Evolutionary conservation across 2,113 vertebrate genomes (phyloP).

Genomic region (Cacatua alba): DNA sequence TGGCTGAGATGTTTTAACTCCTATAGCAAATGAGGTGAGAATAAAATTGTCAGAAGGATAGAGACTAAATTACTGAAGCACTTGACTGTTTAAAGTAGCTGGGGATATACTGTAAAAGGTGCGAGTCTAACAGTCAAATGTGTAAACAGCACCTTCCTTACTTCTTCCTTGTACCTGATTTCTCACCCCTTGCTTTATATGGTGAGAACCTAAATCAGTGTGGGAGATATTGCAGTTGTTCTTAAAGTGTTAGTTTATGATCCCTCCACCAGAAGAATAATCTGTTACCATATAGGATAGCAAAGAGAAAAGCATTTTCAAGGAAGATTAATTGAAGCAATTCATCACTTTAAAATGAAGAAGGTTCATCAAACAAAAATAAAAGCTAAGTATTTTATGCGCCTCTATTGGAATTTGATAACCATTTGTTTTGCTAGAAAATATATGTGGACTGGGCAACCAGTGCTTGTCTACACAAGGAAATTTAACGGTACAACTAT

Average conservation of each 20-base stretch:
- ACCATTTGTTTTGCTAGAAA: constrained; percentile 15
- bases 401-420: constrained; percentile 8
- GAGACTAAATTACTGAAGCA: constrained; percentile 61
- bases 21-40: constrained; percentile 72
- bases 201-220: constrained; percentile 36
- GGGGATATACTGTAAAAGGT: constrained; percentile 51
- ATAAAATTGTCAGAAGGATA: constrained; percentile 72
- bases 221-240: neutral
- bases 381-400: constrained; percentile 37
- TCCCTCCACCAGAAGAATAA: constrained; percentile 13
- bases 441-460: constrained; percentile 31
- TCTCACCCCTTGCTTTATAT: constrained; percentile 55
- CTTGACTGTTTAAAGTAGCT: constrained; percentile 58
- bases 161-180: constrained; percentile 48
- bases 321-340: constrained; percentile 53
- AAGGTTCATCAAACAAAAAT: constrained; percentile 54
- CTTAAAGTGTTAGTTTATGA: constrained; percentile 31
- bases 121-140: constrained; percentile 62
- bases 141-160: constrained; percentile 60
- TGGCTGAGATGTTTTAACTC: constrained; percentile 72
- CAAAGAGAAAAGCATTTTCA: constrained; percentile 46
- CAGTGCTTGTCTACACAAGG: constrained; percentile 31
- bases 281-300: constrained; percentile 5
- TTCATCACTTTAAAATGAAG: constrained; percentile 49
- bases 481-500: neutral